phyloP scores from a whole-genome alignment of 2,113 vertebrate species.

The Bufo gargarizans region DNA sequence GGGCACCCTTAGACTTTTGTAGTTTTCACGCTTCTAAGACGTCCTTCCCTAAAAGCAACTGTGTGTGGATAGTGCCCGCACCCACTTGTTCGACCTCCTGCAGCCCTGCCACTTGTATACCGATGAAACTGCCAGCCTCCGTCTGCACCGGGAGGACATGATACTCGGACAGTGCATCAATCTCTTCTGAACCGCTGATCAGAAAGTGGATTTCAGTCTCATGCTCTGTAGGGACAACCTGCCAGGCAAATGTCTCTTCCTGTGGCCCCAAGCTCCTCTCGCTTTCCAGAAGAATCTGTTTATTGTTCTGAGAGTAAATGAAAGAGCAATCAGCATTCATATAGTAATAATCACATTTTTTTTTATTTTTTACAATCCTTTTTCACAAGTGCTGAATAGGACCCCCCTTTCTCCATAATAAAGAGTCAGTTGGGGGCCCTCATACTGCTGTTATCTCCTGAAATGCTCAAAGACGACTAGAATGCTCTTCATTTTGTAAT shows the following conservation, averaged over 20 bases:
- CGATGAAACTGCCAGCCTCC: constrained; percentile 2
- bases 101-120: background rate
- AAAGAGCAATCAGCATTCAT: constrained; percentile 19
- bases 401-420: too few species aligned
- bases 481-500: too few species aligned
- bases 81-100: background rate
- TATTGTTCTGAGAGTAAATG: background rate
- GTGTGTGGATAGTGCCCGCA: background rate
- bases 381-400: too few species aligned
- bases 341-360: background rate
- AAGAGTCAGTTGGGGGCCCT: too few species aligned
- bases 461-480: too few species aligned
- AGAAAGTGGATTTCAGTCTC: constrained; percentile 8
- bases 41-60: background rate
- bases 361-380: too few species aligned
- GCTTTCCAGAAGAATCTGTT: background rate
- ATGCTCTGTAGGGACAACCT: constrained; percentile 6
- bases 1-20: background rate
- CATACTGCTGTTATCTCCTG: too few species aligned
- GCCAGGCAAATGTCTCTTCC: background rate
- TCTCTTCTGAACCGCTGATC: background rate
- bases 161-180: background rate
- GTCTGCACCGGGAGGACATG: constrained; percentile 9
- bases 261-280: background rate
- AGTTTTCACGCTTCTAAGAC: background rate